Evolutionary conservation across 2,113 vertebrate species (phyloP), one percentile per base, ranked within the genome.

Genomic region (Protomyctophum bolini): DNA sequence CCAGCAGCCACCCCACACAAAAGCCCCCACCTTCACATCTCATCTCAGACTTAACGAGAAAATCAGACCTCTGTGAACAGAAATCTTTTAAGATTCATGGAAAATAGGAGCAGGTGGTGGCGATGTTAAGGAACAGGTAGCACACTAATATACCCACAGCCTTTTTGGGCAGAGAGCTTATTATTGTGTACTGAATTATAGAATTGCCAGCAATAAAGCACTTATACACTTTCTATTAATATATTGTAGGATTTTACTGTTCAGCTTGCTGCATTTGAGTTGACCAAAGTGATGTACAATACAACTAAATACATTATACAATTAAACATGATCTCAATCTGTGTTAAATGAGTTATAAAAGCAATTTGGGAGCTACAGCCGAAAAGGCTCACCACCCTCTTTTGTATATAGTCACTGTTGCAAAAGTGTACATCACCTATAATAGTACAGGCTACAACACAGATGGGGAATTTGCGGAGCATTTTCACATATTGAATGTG

Each of bases 31-130:
- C 85, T 82, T 85, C 82, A 66, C 48, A 83, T 85, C 87, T 88
- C 88, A 89, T 92, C 85, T 88, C 83, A 73, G 83, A 73, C 73
- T 86, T 91, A 84, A 92, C 92, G 73, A 90, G 87, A 84, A 86
- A 94, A 91, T 85, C 90, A 86, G 77, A 91, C 76, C 87, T 87
- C 83, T 79, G 81, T 75, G 86, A 88, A 70, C 70, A 61, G 76
- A 77, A 84, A 83, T 77, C 81, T 79, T 82, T 87, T 72, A 87
- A 83, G 82, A 89, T 89, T 91, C 82, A 84, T 78, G 68, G 71
- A 61, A 90, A 91, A 88, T 74, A 83, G 82, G 86, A 81, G 70
- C 73, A 76, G 10, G 8, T 7, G 29, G 48, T 68, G 56, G 66
- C 33, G 72, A 75, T 79, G 78, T 85, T 29, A 59, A 76, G 63